Base-by-base conservation (phyloP, 2,113 vertebrate species). In the Sciurus niger region DNA sequence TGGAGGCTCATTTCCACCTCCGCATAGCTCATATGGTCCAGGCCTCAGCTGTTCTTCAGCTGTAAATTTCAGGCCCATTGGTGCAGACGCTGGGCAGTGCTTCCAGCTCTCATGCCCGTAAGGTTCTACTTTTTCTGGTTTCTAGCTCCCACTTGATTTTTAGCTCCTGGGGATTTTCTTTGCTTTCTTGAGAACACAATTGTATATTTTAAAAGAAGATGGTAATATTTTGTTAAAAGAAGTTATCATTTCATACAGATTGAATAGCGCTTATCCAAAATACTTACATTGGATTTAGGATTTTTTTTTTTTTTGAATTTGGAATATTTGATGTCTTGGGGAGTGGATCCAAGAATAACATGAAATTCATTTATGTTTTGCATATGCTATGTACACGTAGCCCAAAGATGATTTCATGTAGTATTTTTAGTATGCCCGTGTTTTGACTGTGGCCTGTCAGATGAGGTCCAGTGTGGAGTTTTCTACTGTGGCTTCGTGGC, bases 211-310 rank as follows among this genome's bases (percentile, higher is more conserved):
- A 22, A 91, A 72, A 94, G 91, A 67, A 87, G 24, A 90, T 84
- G 53, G 8, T 84, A 82, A 32, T 74, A 43, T 58, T 96, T 96
- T 94, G 84, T 89, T 97, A 60, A 60, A 48, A 82, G 68, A 63
- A 37, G 40, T 78, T 93, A 6, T 84, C n/a, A 22, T 74, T 53
- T 87, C 73, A 48, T 86, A 72, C 12, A 55, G 32, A 34, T 72
- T 86, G 65, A 70, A 14, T 70, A n/a, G 72, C 22, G 25, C 24
- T 86, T 53, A 72, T n/a, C 48, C 24, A 72, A 72, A 55, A 86
- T 86, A 48, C 34, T 55, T 25, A 70, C 55, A 63, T 40, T 48
- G 25, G 13, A 86, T 86, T 86, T 72, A 72, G 67, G 14, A 72
- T 68, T 72, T 70, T 25, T 40, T 40, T 40, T 40, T 40, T 22